A percentile compares a stretch with the other conserved stretches of the same genome.
phyloP scores from a whole-genome alignment of 1,140 invertebrate genomes.

The Nephila pilipes region DNA sequence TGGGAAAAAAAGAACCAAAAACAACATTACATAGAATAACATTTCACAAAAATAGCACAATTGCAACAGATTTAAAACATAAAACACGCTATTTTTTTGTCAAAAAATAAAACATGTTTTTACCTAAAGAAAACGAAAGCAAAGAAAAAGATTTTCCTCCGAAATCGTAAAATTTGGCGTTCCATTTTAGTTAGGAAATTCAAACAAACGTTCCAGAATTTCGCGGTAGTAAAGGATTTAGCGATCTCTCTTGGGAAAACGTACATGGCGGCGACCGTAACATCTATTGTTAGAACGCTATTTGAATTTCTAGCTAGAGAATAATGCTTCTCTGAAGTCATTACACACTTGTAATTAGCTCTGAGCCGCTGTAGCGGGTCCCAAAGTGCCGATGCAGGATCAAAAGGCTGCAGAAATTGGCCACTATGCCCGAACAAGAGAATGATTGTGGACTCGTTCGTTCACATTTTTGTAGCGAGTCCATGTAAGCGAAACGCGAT shows the following conservation, averaged over 20 bases:
- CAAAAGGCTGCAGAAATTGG: slow-evolving; percentile 56
- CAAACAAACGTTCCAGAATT: not conserved
- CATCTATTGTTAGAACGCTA: slow-evolving; percentile 31
- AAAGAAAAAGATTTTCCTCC: not conserved
- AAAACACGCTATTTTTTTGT: not conserved
- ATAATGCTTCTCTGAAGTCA: slow-evolving; percentile 45
- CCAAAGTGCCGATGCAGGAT: slow-evolving; percentile 42
- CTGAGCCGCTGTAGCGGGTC: slow-evolving; percentile 11
- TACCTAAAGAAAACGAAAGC: not conserved
- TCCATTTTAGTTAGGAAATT: not conserved
- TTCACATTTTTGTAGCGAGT: slow-evolving; percentile 11
- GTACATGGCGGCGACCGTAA: not conserved
- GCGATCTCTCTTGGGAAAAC: not conserved
- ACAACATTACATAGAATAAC: too few relatives aligned
- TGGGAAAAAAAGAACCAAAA: too few relatives aligned
- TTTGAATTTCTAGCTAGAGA: slow-evolving; percentile 46
- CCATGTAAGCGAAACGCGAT: slow-evolving; percentile 5
- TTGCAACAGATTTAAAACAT: too few relatives aligned
- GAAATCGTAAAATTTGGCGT: not conserved
- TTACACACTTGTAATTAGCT: slow-evolving; percentile 63
- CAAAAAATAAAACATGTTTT: not conserved
- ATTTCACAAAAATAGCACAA: too few relatives aligned
- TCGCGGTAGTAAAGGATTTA: slow-evolving; percentile 26
- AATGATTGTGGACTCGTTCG: not conserved
- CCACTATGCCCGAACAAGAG: not conserved